These are phyloP conservation scores for Drosophila punjabiensis DNA, from an alignment of 1,140 invertebrate species.

Conservation along the genomic window DNA sequence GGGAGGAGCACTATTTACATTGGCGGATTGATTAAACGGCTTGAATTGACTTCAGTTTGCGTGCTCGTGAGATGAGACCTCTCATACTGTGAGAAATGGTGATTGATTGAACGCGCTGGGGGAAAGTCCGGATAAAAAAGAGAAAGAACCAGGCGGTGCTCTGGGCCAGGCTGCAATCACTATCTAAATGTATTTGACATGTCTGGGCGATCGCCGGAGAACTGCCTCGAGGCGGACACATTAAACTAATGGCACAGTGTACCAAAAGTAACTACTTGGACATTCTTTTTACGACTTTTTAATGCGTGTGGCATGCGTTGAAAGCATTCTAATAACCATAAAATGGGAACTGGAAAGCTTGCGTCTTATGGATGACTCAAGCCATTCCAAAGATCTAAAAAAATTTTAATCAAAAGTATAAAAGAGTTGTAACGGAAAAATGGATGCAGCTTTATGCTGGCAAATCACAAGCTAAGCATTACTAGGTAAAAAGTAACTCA, in stretches of 20 bases:
- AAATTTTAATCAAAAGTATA: conserved; percentile 37
- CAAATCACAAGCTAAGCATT: background rate
- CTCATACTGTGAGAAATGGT: conserved; percentile 36
- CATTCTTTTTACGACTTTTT: conserved; percentile 68
- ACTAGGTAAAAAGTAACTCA: background rate
- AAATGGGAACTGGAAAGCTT: conserved; percentile 51
- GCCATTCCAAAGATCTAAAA: conserved; percentile 17
- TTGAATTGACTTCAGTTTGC: conserved; percentile 34
- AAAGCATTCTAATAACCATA: conserved; percentile 64
- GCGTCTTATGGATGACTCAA: conserved; percentile 56
- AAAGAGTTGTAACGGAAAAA: conserved; percentile 20
- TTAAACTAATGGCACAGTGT: conserved; percentile 69
- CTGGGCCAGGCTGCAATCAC: conserved; percentile 37
- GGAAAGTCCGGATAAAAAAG: conserved; percentile 63
- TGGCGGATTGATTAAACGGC: conserved; percentile 41
- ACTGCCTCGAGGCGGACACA: conserved; percentile 33
- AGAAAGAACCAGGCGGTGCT: conserved; percentile 17
- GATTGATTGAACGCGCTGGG: conserved; percentile 52
- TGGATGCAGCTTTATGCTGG: background rate
- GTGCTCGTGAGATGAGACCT: conserved; percentile 17
- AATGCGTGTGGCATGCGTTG: conserved; percentile 64
- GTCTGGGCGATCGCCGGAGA: conserved; percentile 53
- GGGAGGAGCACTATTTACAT: conserved; percentile 30
- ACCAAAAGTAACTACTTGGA: conserved; percentile 52
- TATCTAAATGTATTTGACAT: conserved; percentile 80